Evolutionary conservation across 1,140 invertebrate species (phyloP).

Genomic region (Sitodiplosis mosellana): DNA sequence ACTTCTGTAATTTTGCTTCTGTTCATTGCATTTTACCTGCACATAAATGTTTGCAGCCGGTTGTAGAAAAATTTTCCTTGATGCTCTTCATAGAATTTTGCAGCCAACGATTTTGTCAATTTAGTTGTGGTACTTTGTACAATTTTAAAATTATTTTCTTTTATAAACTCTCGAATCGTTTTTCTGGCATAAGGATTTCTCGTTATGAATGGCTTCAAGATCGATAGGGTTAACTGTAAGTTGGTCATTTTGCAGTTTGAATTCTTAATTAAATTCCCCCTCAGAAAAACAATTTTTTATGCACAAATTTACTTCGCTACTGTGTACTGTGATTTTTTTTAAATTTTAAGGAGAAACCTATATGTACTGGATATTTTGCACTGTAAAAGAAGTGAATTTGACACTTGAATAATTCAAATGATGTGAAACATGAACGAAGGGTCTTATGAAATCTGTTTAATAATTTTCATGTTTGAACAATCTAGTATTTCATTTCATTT

Average conservation of each 20-base stretch:
- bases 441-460: too few species aligned
- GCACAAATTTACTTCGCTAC: too few species aligned
- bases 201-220: slow-evolving; percentile 55
- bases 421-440: too few species aligned
- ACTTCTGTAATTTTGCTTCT: neutral
- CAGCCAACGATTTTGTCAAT: slow-evolving; percentile 42
- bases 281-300: too few species aligned
- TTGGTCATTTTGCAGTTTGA: neutral
- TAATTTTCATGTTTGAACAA: too few species aligned
- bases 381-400: too few species aligned
- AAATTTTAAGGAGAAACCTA: too few species aligned
- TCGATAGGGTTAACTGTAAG: slow-evolving; percentile 42
- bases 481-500: too few species aligned
- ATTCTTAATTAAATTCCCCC: too few species aligned
- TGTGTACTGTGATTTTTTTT: too few species aligned
- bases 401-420: too few species aligned
- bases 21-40: slow-evolving; percentile 32
- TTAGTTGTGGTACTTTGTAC: slow-evolving; percentile 44
- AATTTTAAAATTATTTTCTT: slow-evolving; percentile 54
- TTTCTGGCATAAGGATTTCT: slow-evolving; percentile 45
- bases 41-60: slow-evolving; percentile 69
- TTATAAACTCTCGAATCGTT: slow-evolving; percentile 46
- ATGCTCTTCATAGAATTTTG: slow-evolving; percentile 70
- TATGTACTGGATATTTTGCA: too few species aligned
- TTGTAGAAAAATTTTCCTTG: slow-evolving; percentile 74